phyloP scores from a whole-genome alignment of 2,797 vertebrate genomes.

The Premnoplex brunnescens region DNA sequence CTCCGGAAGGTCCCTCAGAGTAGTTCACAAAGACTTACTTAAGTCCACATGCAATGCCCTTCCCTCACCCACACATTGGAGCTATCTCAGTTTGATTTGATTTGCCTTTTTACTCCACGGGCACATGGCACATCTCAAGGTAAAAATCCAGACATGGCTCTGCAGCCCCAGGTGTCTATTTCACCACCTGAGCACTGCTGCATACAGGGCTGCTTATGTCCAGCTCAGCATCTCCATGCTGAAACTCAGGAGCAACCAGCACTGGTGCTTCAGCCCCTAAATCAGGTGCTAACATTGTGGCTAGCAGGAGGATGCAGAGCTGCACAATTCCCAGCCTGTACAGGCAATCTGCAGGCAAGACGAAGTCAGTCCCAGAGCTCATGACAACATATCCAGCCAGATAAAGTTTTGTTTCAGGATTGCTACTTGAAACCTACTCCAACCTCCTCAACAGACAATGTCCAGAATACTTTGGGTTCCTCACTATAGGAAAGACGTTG shows the following conservation, averaged over 20 bases:
- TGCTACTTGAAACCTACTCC: background rate
- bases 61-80: accelerated
- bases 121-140: background rate
- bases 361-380: background rate
- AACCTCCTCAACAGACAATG: background rate
- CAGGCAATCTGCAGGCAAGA: background rate
- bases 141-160: background rate
- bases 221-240: background rate
- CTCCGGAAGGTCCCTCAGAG: background rate
- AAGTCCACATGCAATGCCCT: accelerated
- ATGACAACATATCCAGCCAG: background rate
- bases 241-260: background rate
- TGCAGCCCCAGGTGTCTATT: background rate
- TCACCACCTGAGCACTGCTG: background rate
- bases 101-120: background rate
- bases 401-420: background rate
- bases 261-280: background rate
- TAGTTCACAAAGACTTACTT: background rate
- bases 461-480: background rate
- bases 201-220: accelerated
- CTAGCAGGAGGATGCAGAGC: background rate
- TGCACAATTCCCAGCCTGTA: background rate
- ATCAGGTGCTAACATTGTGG: background rate
- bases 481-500: background rate
- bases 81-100: background rate